Evolutionary conservation across 2,113 vertebrate species (phyloP), one percentile per base, ranked within the genome.

Genomic region (Barbus barbus): DNA sequence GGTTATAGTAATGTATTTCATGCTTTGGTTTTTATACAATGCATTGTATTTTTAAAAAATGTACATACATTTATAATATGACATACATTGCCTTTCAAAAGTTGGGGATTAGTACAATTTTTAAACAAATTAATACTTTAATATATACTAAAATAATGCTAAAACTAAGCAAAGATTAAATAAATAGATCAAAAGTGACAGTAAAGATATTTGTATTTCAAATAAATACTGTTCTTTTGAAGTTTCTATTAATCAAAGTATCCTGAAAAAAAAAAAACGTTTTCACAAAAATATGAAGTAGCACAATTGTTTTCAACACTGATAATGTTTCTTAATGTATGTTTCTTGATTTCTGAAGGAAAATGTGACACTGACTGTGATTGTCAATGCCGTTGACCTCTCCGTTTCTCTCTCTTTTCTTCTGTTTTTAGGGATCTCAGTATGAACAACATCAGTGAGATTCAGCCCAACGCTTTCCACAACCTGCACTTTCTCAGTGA

Each of bases 381-480:
- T 38, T 44, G 28, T 82, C 38, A 48, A 76, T 24, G 80, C n/a
- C 8, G 18, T 20, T 33, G 53, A 13, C 36, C 9, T 81, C 72
- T 53, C 13, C 88, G 38, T 88, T 86, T 77, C 81, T 81, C 5
- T 83, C 72, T 90, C 76, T 88, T 84, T 87, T 86, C 31, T 85
- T 86, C 44, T 85, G 72, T 53, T 31, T 84, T 51, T 2, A 99
- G 97, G 77, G 97, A 99, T 85, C 94, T 99, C 90, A 99, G 97
- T 88, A 97, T 98, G 97, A 99, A 99, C 93, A 99, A 97, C 94
- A 97, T 99, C 88, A 98, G 96, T 0, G 90, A 90, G 87, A 94
- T 98, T 83, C 94, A 94, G 89, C 96, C 96, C 6, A 91, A 93
- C 16, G 80, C 91, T 6, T 97, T 99, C 91, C 92, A 38, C 2